These are phyloP conservation scores for Drosophila nebulosa DNA, from an alignment of 1,140 invertebrate species.

Conservation along the genomic window DNA sequence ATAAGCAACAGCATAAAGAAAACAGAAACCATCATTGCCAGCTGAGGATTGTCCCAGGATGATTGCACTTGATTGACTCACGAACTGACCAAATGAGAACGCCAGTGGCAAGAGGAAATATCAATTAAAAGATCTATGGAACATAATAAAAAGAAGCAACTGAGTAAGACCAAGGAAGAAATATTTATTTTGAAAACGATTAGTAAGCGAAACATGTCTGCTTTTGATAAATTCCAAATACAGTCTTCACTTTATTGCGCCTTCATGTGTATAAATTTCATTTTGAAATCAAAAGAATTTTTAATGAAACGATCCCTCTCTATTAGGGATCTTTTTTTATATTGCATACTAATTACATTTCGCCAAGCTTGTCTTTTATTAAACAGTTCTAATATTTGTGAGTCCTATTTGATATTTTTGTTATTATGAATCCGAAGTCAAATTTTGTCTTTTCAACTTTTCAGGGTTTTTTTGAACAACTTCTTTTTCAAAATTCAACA, in stretches of 20 bases:
- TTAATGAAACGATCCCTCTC: too few relatives aligned
- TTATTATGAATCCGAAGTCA: too few relatives aligned
- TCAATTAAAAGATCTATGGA: not conserved
- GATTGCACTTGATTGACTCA: conserved; percentile 56
- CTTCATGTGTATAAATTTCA: too few relatives aligned
- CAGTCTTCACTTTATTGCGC: too few relatives aligned
- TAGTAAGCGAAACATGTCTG: not conserved
- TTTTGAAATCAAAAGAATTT: too few relatives aligned
- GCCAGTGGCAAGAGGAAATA: conserved; percentile 17
- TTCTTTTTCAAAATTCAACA: not conserved
- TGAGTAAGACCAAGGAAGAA: not conserved
- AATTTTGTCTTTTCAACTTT: not conserved
- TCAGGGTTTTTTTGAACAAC: not conserved
- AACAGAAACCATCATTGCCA: not conserved
- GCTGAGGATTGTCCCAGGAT: conserved; percentile 7
- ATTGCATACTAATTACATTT: too few relatives aligned
- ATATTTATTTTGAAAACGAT: too few relatives aligned
- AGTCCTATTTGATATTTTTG: too few relatives aligned
- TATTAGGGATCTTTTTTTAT: too few relatives aligned
- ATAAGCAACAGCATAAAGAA: not conserved
- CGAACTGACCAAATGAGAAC: not conserved
- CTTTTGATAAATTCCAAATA: too few relatives aligned
- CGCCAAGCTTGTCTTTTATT: too few relatives aligned
- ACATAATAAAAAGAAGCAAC: not conserved
- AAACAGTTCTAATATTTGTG: too few relatives aligned